Conservation (phyloP, 2,888 invertebrate genomes). For the Tinea trinotella region DNA sequence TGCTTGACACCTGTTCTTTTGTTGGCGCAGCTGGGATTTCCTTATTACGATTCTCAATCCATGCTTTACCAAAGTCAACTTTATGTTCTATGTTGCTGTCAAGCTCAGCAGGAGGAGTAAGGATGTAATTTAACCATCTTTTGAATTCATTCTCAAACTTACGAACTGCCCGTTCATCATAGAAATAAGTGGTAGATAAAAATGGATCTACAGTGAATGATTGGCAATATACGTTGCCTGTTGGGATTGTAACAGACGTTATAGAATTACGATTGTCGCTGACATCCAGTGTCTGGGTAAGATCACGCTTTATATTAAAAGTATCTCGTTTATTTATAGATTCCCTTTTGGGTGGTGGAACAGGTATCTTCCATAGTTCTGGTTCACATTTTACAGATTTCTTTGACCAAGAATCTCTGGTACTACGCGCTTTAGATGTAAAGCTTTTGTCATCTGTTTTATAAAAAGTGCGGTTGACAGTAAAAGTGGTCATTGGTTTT, state of each 20-base stretch:
- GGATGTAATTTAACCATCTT: conserved; percentile 84
- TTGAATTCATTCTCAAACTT: conserved; percentile 80
- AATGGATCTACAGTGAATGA: conserved; percentile 77
- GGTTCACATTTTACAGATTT: conserved; percentile 47
- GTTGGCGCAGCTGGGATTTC: conserved; percentile 78
- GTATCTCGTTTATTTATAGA: conserved; percentile 29
- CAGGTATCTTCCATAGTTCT: conserved; percentile 54
- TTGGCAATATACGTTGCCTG: conserved; percentile 58
- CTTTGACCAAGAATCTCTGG: conserved; percentile 52
- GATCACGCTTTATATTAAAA: conserved; percentile 31
- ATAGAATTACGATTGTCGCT: neutral
- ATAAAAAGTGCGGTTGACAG: conserved; percentile 58
- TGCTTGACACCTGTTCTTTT: conserved; percentile 78
- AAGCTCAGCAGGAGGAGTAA: conserved; percentile 82
- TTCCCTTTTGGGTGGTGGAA: conserved; percentile 37
- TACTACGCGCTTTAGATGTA: conserved; percentile 28
- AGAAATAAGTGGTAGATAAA: conserved; percentile 75
- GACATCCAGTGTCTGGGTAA: conserved; percentile 42
- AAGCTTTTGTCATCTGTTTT: conserved; percentile 34
- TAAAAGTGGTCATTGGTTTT: conserved; percentile 48
- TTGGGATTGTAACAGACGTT: conserved; percentile 27
- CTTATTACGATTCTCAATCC: conserved; percentile 80
- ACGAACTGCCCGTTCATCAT: conserved; percentile 77
- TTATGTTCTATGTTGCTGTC: conserved; percentile 74
- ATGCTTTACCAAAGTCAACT: conserved; percentile 81